Conservation (phyloP, 2,888 invertebrate species). For the Ichneumoninae sp. region DNA sequence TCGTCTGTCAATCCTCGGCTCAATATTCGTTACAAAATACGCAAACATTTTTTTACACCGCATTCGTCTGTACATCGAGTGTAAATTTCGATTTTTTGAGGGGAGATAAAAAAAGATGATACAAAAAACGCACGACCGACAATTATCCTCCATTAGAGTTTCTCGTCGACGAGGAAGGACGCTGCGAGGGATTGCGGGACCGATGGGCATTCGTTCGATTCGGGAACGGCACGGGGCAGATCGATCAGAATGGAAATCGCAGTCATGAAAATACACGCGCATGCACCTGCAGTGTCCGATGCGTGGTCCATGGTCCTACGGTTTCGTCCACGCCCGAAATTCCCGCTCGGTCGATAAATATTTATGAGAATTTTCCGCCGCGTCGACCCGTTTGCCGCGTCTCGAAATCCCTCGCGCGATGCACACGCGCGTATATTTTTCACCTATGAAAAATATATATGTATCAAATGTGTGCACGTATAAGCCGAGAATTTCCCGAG, state of each 20-base stretch:
- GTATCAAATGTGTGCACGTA: not conserved
- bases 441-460: not conserved
- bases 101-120: not conserved
- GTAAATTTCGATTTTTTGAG: not conserved
- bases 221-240: constrained; percentile 26
- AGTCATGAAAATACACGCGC: constrained; percentile 51
- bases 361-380: constrained; percentile 73
- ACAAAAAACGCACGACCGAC: constrained; percentile 23
- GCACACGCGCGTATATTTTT: constrained; percentile 21
- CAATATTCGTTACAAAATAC: too few relatives aligned
- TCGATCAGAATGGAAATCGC: constrained; percentile 64
- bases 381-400: constrained; percentile 60
- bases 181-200: not conserved
- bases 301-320: constrained; percentile 15
- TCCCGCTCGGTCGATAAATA: constrained; percentile 70
- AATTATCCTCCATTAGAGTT: constrained; percentile 33
- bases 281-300: constrained; percentile 7
- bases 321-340: constrained; percentile 38
- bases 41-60: not conserved
- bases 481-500: not conserved
- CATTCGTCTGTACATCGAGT: not conserved
- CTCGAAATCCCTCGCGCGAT: not conserved
- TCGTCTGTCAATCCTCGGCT: too few relatives aligned
- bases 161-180: constrained; percentile 1
- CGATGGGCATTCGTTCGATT: constrained; percentile 9